Conservation (phyloP, 2,888 invertebrate genomes). For the Cerastis leucographa region DNA sequence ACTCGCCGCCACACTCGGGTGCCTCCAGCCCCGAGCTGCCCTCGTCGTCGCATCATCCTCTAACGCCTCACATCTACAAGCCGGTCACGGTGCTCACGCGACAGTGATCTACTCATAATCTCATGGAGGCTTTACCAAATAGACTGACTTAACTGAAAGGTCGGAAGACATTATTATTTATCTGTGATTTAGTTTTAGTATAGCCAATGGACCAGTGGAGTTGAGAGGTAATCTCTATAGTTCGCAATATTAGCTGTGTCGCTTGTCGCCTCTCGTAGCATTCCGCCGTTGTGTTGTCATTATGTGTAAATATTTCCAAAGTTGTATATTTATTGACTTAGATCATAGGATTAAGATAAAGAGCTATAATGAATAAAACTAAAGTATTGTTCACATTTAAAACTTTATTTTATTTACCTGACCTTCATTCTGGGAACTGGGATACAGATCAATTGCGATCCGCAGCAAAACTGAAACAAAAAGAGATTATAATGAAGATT, state of each 20-base stretch:
- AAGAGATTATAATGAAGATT: slow-evolving; percentile 9
- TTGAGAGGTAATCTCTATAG: slow-evolving; percentile 75
- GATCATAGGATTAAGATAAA: slow-evolving; percentile 80
- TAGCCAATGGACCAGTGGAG: slow-evolving; percentile 79
- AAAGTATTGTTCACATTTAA: slow-evolving; percentile 81
- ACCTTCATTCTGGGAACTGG: slow-evolving; percentile 36
- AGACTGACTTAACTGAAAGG: slow-evolving; percentile 55
- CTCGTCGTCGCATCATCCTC: slow-evolving; percentile 82
- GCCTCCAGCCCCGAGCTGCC: slow-evolving; percentile 86
- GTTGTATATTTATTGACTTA: slow-evolving; percentile 87
- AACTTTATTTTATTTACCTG: slow-evolving; percentile 74
- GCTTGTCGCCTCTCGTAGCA: slow-evolving; percentile 68
- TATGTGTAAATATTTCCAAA: slow-evolving; percentile 86
- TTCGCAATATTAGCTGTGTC: slow-evolving; percentile 75
- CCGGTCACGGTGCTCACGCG: slow-evolving; percentile 91
- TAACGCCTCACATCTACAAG: slow-evolving; percentile 88
- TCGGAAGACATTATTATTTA: slow-evolving; percentile 76
- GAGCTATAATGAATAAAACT: slow-evolving; percentile 82
- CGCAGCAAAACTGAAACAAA: slow-evolving; percentile 14
- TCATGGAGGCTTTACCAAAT: slow-evolving; percentile 71
- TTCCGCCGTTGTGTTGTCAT: slow-evolving; percentile 79
- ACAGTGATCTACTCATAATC: slow-evolving; percentile 79
- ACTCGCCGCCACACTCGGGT: slow-evolving; percentile 83
- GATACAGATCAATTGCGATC: slow-evolving; percentile 9
- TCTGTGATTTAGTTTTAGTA: slow-evolving; percentile 88